phyloP scores from a whole-genome alignment of 2,888 invertebrate genomes.

The Cynaeus angustus region DNA sequence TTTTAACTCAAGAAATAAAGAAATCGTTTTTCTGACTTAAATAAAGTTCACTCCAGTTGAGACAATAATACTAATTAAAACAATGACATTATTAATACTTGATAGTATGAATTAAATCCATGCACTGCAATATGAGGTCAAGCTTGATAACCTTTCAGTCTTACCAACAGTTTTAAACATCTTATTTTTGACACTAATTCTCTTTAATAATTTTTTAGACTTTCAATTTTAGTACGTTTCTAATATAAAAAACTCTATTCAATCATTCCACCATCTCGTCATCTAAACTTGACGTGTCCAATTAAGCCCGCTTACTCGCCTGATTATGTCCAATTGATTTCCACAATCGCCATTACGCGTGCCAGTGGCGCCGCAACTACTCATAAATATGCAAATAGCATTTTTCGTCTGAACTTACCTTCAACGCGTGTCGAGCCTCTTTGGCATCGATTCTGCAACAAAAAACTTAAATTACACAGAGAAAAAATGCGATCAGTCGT shows the following conservation, averaged over 20 bases:
- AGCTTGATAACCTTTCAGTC: neutral
- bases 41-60: neutral
- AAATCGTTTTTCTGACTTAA: too few species aligned
- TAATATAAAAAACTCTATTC: neutral
- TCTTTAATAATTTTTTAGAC: too few species aligned
- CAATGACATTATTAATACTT: neutral
- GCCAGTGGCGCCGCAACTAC: constrained; percentile 26
- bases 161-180: neutral
- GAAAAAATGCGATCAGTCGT: constrained; percentile 46
- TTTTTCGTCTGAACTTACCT: constrained; percentile 17
- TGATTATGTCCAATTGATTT: constrained; percentile 34
- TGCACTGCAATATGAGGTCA: neutral
- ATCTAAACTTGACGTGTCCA: constrained; percentile 22
- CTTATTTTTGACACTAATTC: too few species aligned
- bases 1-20: too few species aligned
- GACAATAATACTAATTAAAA: neutral
- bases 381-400: constrained; percentile 21
- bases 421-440: constrained; percentile 4
- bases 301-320: constrained; percentile 13
- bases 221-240: too few species aligned
- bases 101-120: neutral
- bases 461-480: constrained; percentile 18
- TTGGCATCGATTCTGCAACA: constrained; percentile 37
- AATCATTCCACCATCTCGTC: constrained; percentile 1
- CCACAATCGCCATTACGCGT: neutral